Evolutionary conservation across 37 sponge, comb jelly and placozoan species (phyloP), one percentile per base, ranked within the genome.

Genomic region (Dysidea cf. avara): DNA sequence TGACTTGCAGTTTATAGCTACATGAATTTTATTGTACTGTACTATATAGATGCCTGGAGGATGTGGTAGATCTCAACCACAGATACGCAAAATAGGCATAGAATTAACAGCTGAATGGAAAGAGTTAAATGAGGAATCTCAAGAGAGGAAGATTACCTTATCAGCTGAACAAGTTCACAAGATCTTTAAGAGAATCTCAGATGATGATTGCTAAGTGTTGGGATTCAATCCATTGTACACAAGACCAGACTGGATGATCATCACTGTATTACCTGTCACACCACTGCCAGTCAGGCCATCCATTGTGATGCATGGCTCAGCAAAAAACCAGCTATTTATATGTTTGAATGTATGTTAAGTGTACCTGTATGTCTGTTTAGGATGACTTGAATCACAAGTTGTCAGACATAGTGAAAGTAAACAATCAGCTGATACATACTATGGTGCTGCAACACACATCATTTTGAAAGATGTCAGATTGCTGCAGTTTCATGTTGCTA

Each of bases 321-420:
- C 95, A 7, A 46, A 85, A 6, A 90, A 91, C 58, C 95, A 94
- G 81, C 88, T 92, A 32, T 13, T 49, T 58, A 22, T 2, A 4
- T 16, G 20, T 66, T 47, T 25, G 35, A 35, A 0, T 72, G 22
- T 71, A 55, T 71, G 12, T 7, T 21, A 14, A 16, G 33, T 31
- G 32, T 11, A 59, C 20, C 61, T 36, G 22, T 32, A n/a, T 64
- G 5, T 26, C 35, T 32, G 2, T 72, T 14, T 75, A 96, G 86
- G 99, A 99, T 72, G 99, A 99, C 57, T 54, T 99, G 38, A 99
- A 96, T 39, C 99, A 99, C 80, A 95, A 99, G 72, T 70, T 99
- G 63, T 93, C 96, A 0, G 96, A 95, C 73, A 89, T 99, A 51
- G 95, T 99, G 31, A 99, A 99, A 63, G 85, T 93, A 34, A 99